These are phyloP conservation scores for Argyrosomus regius DNA, from an alignment of 2,797 vertebrate genomes.

Conservation along the genomic window DNA sequence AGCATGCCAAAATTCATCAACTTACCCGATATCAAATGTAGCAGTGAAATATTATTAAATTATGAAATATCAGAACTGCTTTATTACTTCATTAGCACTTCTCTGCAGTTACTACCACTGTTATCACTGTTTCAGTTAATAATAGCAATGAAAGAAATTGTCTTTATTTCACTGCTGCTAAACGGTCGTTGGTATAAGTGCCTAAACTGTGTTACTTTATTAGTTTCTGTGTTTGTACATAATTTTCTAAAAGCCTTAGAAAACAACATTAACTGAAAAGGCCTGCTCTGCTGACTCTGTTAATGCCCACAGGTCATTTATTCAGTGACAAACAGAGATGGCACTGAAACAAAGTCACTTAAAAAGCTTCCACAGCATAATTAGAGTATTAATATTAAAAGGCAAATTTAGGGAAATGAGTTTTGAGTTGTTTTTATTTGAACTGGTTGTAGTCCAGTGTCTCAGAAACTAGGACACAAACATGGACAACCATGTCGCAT, in stretches of 20 bases:
- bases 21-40: not conserved
- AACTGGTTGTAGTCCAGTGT: not conserved
- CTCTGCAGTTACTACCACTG: not conserved
- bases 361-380: not conserved
- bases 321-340: not conserved
- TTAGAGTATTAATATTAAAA: not conserved
- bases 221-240: not conserved
- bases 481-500: not conserved
- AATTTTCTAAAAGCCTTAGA: not conserved
- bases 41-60: not conserved
- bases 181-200: too few relatives aligned
- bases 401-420: not conserved
- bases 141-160: not conserved
- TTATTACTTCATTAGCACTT: not conserved
- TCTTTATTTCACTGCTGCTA: not conserved
- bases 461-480: not conserved
- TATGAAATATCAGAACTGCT: too few relatives aligned
- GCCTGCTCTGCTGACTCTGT: not conserved
- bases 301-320: constrained; percentile 2
- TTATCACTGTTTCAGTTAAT: not conserved
- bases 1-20: constrained; percentile 3
- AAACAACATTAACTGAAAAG: not conserved
- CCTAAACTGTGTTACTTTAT: not conserved
- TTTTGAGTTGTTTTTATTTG: not conserved
- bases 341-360: not conserved